Evolutionary conservation across 1,140 invertebrate genomes (phyloP).

Genomic region (Orius insidiosus): DNA sequence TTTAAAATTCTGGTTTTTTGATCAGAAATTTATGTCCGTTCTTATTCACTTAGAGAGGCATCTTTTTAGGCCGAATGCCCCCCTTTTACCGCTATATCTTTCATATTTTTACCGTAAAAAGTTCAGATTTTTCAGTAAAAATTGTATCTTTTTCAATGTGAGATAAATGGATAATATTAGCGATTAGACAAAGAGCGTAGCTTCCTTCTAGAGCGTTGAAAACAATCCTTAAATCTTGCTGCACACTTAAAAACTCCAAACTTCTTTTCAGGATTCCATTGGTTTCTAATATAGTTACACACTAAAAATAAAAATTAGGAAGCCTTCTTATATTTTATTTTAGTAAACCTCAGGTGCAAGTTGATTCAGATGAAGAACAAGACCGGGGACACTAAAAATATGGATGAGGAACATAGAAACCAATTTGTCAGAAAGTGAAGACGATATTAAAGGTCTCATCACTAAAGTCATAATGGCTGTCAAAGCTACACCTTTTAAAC

Average conservation of each 20-base stretch:
- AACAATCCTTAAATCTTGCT: slow-evolving; percentile 67
- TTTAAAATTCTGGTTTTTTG: no score
- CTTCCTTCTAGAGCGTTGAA: slow-evolving; percentile 75
- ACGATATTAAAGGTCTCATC: slow-evolving; percentile 63
- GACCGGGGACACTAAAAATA: slow-evolving; percentile 77
- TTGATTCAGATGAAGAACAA: slow-evolving; percentile 62
- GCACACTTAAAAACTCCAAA: slow-evolving; percentile 54
- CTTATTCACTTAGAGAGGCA: no score
- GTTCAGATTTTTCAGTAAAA: slow-evolving; percentile 41
- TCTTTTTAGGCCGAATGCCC: no score
- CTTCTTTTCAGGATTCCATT: slow-evolving; percentile 53
- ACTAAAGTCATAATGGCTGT: slow-evolving; percentile 73
- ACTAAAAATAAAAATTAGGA: slow-evolving; percentile 31
- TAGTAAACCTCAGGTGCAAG: slow-evolving; percentile 53
- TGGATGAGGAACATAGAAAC: slow-evolving; percentile 76
- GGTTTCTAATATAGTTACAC: slow-evolving; percentile 39
- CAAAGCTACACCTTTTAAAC: slow-evolving; percentile 63
- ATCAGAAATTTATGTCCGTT: no score
- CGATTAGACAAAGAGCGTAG: slow-evolving; percentile 70
- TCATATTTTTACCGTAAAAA: slow-evolving; percentile 54
- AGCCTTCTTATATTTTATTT: not conserved
- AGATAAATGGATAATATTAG: slow-evolving; percentile 52
- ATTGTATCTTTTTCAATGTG: slow-evolving; percentile 48
- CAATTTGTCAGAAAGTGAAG: slow-evolving; percentile 74
- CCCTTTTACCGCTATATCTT: no score